These are phyloP conservation scores for Trachymyrmex septentrionalis DNA, from an alignment of 1,140 invertebrate species.

Conservation along the genomic window DNA sequence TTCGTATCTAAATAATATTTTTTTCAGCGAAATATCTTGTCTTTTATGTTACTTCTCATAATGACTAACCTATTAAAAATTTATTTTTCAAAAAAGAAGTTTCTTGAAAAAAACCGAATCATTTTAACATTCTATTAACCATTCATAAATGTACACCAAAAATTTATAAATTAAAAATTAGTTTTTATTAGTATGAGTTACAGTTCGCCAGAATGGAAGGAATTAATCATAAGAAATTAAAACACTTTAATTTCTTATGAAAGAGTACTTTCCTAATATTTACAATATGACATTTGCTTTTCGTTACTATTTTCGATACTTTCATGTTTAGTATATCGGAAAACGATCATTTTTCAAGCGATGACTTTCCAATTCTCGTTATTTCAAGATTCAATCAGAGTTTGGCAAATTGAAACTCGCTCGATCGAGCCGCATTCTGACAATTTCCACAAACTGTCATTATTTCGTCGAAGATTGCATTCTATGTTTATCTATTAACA, in stretches of 20 bases:
- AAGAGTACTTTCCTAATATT: background rate
- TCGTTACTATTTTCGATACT: slow-evolving; percentile 22
- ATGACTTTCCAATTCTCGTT: slow-evolving; percentile 61
- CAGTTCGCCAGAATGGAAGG: background rate
- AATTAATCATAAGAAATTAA: background rate
- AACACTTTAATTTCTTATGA: slow-evolving; percentile 17
- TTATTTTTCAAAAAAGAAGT: background rate
- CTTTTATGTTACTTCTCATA: background rate
- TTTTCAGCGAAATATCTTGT: background rate
- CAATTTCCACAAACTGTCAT: slow-evolving; percentile 47
- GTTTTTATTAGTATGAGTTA: background rate
- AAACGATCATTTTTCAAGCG: slow-evolving; percentile 62
- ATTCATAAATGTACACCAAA: background rate
- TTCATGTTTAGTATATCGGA: slow-evolving; percentile 47
- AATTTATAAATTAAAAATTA: background rate
- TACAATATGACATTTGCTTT: slow-evolving; percentile 17
- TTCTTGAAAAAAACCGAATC: background rate
- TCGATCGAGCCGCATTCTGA: slow-evolving; percentile 19
- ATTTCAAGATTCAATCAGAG: slow-evolving; percentile 62
- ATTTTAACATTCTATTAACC: background rate
- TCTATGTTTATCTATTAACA: slow-evolving; percentile 34
- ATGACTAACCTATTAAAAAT: background rate
- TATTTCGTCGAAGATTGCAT: slow-evolving; percentile 48
- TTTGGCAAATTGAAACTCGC: slow-evolving; percentile 51
- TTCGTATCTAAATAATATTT: background rate